These are phyloP conservation scores for Oncopodura yosiiana DNA, from an alignment of 1,140 invertebrate species.

Conservation along the genomic window DNA sequence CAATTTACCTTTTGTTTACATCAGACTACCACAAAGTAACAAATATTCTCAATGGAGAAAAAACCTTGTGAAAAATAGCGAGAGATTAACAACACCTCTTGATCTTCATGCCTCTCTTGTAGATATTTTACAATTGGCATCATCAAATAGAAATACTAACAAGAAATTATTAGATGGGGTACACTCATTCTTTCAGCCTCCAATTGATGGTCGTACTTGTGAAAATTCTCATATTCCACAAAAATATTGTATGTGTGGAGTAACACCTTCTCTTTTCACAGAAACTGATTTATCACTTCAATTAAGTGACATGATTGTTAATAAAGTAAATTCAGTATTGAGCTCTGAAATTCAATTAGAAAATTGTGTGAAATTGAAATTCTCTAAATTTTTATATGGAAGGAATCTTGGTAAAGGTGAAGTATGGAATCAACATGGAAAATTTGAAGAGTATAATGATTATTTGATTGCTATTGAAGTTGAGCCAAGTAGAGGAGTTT, in stretches of 20 bases:
- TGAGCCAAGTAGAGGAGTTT: constrained; percentile 47
- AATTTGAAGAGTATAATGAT: constrained; percentile 31
- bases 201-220: constrained; percentile 26
- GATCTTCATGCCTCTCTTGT: constrained; percentile 32
- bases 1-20: constrained; percentile 33
- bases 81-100: constrained; percentile 29
- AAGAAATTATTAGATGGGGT: too few relatives aligned
- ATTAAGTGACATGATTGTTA: constrained; percentile 19
- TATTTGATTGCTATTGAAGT: constrained; percentile 47
- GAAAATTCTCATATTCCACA: constrained; percentile 25
- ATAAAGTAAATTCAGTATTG: constrained; percentile 13
- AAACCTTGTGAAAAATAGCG: constrained; percentile 22
- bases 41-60: constrained; percentile 18
- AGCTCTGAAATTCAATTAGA: background rate
- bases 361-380: constrained; percentile 24
- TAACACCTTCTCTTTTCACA: constrained; percentile 11
- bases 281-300: constrained; percentile 7
- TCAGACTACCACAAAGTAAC: constrained; percentile 24
- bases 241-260: constrained; percentile 32
- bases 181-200: constrained; percentile 30
- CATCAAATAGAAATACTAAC: background rate
- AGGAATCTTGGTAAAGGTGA: constrained; percentile 22
- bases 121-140: constrained; percentile 13
- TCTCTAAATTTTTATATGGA: constrained; percentile 24
- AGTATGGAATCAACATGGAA: constrained; percentile 27